These are phyloP conservation scores for Phrynosoma blainvillii DNA, from an alignment of 2,113 vertebrate genomes.

Conservation along the genomic window DNA sequence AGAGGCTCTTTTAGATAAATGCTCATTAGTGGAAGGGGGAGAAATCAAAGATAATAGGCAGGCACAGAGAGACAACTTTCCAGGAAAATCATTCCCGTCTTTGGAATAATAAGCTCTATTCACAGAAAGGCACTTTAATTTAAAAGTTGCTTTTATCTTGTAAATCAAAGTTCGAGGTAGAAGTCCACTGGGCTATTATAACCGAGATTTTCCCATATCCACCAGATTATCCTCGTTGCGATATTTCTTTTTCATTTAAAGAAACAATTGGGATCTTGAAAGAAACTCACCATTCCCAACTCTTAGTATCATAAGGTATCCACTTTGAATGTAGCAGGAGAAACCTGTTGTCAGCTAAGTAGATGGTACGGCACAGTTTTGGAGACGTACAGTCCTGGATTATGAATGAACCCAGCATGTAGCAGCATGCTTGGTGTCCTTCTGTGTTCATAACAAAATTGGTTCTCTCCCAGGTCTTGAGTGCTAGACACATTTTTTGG, in stretches of 20 bases:
- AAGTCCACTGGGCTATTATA: constrained; percentile 80
- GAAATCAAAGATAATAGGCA: constrained; percentile 83
- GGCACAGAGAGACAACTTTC: constrained; percentile 84
- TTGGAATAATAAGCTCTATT: constrained; percentile 83
- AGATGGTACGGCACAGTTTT: constrained; percentile 72
- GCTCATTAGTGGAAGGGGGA: constrained; percentile 84
- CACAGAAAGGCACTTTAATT: constrained; percentile 82
- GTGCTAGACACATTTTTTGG: constrained; percentile 69
- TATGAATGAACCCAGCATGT: constrained; percentile 65
- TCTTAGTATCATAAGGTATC: constrained; percentile 67
- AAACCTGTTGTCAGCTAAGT: constrained; percentile 66
- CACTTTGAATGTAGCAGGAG: constrained; percentile 47
- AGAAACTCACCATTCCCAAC: constrained; percentile 67
- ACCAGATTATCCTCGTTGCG: constrained; percentile 79
- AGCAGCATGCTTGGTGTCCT: constrained; percentile 76
- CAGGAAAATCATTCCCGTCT: constrained; percentile 83
- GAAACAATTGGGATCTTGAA: constrained; percentile 69
- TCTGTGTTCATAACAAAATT: constrained; percentile 73
- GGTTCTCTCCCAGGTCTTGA: constrained; percentile 73
- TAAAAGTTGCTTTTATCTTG: constrained; percentile 88
- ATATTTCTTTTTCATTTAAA: constrained; percentile 74
- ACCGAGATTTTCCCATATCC: constrained; percentile 85
- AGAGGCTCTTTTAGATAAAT: constrained; percentile 84
- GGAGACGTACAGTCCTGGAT: constrained; percentile 28
- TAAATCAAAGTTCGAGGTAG: constrained; percentile 82